Base-by-base conservation (phyloP, 2,797 vertebrate genomes). In the Sebastolobus alascanus region DNA sequence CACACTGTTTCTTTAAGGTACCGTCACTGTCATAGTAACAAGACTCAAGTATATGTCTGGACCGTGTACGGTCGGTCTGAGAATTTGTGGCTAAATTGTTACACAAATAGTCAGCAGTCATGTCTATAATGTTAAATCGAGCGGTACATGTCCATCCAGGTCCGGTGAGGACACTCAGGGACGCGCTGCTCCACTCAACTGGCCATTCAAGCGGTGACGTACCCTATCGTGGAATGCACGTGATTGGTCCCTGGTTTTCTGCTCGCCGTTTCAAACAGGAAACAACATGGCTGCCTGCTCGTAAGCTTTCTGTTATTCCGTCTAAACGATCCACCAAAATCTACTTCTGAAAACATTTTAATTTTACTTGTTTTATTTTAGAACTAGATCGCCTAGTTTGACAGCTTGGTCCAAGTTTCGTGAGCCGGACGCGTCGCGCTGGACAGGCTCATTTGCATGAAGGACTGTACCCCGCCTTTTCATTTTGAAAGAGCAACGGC, bases 201-300 rank as follows among this genome's bases (percentile, higher is more conserved):
- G 43, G 43, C 43, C 6, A 6, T 7, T 46, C 16, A 46, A 46
- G 43, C 43, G 43, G 6, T 46, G 43, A 46, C 16, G 16, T 46
- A 46, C 6, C 43, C 6, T 14, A 43, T 43, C 13, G 3, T 16
- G 40, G 43, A 46, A 46, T 46, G 16, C 43, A 46, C 43, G 14
- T 46, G 43, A 46, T 18, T 46, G 0, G 16, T 46, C 43, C 6
- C 40, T 43, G 14, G 40, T 43, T 43, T 43, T 43, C 13, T 43
- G 16, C 40, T 43, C 0, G 40, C 40, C 40, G 14, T 16, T 50
- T 50, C 43, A 46, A 46, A 46, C 43, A 46, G 43, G 43, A 46
- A 46, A 46, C 38, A 40, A 40, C 43, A 46, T 0, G 43, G 0
- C 14, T 3, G 43, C 43, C 43, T 37, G 0, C 43, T 46, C 0